Evolutionary conservation across 2,888 invertebrate species (phyloP).

Genomic region (Rhabditophanes sp.): DNA sequence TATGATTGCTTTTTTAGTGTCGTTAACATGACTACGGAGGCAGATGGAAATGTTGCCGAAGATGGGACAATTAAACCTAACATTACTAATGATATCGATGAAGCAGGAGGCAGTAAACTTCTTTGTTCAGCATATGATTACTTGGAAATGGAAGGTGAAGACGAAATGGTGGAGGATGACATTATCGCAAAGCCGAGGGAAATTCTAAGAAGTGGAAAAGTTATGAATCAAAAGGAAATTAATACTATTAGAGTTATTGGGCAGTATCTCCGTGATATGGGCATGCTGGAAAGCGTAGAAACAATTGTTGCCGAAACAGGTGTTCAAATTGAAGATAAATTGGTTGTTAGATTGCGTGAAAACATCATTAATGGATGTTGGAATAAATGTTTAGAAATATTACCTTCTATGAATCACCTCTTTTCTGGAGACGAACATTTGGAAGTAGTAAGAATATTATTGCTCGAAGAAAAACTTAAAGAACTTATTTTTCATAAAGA

Average conservation of each 20-base stretch:
- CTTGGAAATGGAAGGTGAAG: not conserved
- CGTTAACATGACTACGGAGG: too few relatives aligned
- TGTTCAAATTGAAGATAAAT: constrained; percentile 25
- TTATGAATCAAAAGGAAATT: constrained; percentile 15
- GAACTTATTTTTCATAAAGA: constrained; percentile 12
- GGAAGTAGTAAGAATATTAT: constrained; percentile 15
- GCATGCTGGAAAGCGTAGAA: constrained; percentile 29
- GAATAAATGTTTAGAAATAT: constrained; percentile 19
- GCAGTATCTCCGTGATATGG: constrained; percentile 28
- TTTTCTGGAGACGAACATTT: too few relatives aligned
- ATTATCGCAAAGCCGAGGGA: too few relatives aligned
- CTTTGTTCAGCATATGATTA: too few relatives aligned
- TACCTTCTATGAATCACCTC: too few relatives aligned
- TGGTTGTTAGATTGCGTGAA: constrained; percentile 17
- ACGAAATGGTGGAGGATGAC: too few relatives aligned
- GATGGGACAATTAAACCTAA: too few relatives aligned
- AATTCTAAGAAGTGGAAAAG: too few relatives aligned
- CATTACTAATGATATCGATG: too few relatives aligned
- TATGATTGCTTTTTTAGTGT: too few relatives aligned
- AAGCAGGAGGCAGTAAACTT: too few relatives aligned
- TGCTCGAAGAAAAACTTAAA: constrained; percentile 24
- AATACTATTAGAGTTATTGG: constrained; percentile 31
- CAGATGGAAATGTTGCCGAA: too few relatives aligned
- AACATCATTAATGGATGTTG: constrained; percentile 17
- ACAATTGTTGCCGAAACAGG: constrained; percentile 33